Conservation (phyloP, 2,888 invertebrate genomes). For the Agrotis puta region DNA sequence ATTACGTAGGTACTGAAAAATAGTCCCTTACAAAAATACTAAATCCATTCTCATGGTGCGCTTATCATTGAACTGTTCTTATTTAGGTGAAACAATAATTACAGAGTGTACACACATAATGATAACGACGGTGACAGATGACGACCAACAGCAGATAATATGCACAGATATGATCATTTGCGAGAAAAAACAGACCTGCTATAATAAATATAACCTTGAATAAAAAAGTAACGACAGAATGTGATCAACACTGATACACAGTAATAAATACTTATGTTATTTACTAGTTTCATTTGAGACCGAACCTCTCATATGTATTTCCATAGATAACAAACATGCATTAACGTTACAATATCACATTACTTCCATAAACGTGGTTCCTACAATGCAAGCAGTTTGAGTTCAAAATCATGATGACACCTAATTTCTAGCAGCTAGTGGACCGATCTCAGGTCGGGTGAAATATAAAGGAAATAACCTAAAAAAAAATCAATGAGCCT, state of each 20-base stretch:
- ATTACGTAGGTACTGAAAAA: too few relatives aligned
- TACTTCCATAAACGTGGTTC: slow-evolving; percentile 1
- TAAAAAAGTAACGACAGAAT: background rate
- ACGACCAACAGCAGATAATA: too few relatives aligned
- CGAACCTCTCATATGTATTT: background rate
- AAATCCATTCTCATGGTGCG: too few relatives aligned
- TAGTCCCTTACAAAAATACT: too few relatives aligned
- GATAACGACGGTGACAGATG: too few relatives aligned
- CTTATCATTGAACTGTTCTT: too few relatives aligned
- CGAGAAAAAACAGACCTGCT: background rate
- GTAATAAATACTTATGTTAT: background rate
- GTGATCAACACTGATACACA: background rate
- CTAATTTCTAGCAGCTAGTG: slow-evolving; percentile 1
- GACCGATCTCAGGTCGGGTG: background rate
- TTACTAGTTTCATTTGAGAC: background rate
- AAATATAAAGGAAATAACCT: too few relatives aligned
- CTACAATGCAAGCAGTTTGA: slow-evolving; percentile 6
- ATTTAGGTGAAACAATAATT: too few relatives aligned
- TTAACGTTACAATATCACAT: slow-evolving; percentile 2
- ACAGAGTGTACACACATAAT: too few relatives aligned
- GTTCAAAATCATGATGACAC: background rate
- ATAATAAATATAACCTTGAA: background rate
- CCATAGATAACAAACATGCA: background rate
- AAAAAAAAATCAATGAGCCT: too few relatives aligned
- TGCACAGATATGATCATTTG: background rate